Base-by-base conservation (phyloP, 2,888 invertebrate species). In the Alsophila aescularia region DNA sequence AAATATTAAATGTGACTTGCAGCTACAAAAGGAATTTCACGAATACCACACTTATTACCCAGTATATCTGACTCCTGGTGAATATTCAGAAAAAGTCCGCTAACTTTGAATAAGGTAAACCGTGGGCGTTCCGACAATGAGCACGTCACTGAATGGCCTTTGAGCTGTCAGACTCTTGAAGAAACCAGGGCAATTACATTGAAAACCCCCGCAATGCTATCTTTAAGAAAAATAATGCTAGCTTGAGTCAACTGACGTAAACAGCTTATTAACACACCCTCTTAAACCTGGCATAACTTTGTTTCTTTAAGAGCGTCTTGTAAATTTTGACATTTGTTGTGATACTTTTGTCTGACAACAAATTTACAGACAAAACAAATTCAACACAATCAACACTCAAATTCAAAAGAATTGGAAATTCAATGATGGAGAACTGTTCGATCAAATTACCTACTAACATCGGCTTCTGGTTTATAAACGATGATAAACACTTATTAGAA, bases 181-280 rank as follows among this genome's bases (percentile, higher is more conserved):
- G 88, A 74, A 88, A 90, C 85, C 87, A 81, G 90, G 89, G 90
- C 90, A 90, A 91, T 90, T 91, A 90, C 87, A 90, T 87, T 87
- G 90, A 87, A 90, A 89, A 83, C 82, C 81, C 81, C 78, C 75
- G 84, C 88, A 84, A 82, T 79, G 87, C 84, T 90, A 87, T 89
- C 89, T 87, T 81, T 79, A 72, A 85, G 81, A 90, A 89, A 87
- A 87, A 89, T 84, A 86, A 86, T 85, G 77, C 83, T 74, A 83
- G 75, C 78, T 78, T 82, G 82, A 80, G 72, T 75, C 78, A 77
- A 81, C 78, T 83, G 85, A 83, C 83, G 77, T 79, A 87, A 86
- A 80, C 74, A 77, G 85, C 88, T 87, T 90, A 90, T 90, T 90
- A 90, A 86, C 87, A 85, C 88, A 80, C 79, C 71, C 72, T 69